A percentile compares a stretch with the other conserved stretches of the same genome.
phyloP scores from a whole-genome alignment of 2,888 invertebrate genomes.

The Cordylochernes scorpioides region DNA sequence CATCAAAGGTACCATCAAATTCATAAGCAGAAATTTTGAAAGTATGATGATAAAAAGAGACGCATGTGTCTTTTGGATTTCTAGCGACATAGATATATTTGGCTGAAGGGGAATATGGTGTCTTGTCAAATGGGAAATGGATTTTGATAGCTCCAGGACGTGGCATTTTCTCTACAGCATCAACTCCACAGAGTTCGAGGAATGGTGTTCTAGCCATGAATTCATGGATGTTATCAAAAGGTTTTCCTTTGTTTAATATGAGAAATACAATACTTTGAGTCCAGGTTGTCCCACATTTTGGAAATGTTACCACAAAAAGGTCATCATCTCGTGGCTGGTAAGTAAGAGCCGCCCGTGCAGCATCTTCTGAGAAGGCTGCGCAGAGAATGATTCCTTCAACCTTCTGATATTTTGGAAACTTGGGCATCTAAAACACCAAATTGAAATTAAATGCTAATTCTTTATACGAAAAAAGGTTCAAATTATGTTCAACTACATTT shows the following conservation, averaged over 20 bases:
- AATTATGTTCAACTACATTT: too few relatives aligned
- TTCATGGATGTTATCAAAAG: background rate
- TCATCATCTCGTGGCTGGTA: background rate
- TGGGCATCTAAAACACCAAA: too few relatives aligned
- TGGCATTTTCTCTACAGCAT: background rate
- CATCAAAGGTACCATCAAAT: constrained; percentile 16
- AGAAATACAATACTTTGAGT: background rate
- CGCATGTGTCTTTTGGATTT: constrained; percentile 24
- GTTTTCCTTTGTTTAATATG: constrained; percentile 2
- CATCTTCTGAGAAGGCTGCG: too few relatives aligned
- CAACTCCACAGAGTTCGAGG: constrained; percentile 1
- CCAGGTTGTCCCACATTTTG: background rate
- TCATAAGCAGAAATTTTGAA: constrained; percentile 3
- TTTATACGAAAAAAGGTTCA: too few relatives aligned
- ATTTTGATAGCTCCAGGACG: constrained; percentile 10
- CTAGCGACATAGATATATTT: constrained; percentile 21
- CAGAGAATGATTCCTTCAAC: too few relatives aligned
- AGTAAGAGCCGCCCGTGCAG: too few relatives aligned
- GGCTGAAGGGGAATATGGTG: constrained; percentile 5
- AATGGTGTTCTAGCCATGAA: background rate
- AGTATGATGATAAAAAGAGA: constrained; percentile 23
- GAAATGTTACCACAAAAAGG: background rate
- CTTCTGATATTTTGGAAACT: too few relatives aligned
- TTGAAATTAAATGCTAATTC: too few relatives aligned
- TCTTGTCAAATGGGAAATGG: constrained; percentile 16